These are phyloP conservation scores for Heliocidaris tuberculata DNA, from an alignment of 35 echinoderm and acorn worm genomes.

Conservation along the genomic window DNA sequence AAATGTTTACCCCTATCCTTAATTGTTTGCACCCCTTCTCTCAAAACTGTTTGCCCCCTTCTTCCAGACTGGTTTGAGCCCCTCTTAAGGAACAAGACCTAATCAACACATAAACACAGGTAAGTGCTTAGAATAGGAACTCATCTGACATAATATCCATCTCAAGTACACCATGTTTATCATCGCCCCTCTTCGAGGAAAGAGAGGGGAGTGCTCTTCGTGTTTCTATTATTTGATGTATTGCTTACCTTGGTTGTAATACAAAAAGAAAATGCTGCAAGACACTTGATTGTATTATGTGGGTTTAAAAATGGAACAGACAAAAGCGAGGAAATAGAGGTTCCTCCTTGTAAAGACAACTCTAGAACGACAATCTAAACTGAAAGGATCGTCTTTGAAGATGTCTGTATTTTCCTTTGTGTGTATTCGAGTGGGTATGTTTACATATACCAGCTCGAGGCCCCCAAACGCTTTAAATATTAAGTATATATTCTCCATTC, in stretches of 20 bases:
- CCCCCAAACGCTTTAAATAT: neutral
- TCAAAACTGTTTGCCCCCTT: neutral
- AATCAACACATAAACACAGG: conserved; percentile 27
- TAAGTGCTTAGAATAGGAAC: conserved; percentile 29
- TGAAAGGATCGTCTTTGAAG: neutral
- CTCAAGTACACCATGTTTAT: neutral
- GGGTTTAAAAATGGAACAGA: neutral
- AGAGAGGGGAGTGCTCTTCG: neutral
- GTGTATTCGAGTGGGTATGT: neutral
- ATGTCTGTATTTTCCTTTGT: conserved; percentile 6
- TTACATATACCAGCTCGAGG: neutral
- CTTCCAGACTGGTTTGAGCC: neutral
- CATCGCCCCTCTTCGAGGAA: neutral
- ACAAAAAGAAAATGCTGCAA: neutral
- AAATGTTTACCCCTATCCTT: conserved; percentile 18
- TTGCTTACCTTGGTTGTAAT: neutral
- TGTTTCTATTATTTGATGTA: neutral
- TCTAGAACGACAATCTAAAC: neutral
- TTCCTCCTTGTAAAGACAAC: neutral
- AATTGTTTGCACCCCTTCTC: conserved; percentile 24
- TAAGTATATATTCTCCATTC: neutral
- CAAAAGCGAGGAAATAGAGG: neutral
- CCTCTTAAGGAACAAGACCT: conserved; percentile 5
- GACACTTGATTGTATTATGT: neutral
- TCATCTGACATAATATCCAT: neutral